Evolutionary conservation across 2,113 vertebrate genomes (phyloP).

Genomic region (Parus major): DNA sequence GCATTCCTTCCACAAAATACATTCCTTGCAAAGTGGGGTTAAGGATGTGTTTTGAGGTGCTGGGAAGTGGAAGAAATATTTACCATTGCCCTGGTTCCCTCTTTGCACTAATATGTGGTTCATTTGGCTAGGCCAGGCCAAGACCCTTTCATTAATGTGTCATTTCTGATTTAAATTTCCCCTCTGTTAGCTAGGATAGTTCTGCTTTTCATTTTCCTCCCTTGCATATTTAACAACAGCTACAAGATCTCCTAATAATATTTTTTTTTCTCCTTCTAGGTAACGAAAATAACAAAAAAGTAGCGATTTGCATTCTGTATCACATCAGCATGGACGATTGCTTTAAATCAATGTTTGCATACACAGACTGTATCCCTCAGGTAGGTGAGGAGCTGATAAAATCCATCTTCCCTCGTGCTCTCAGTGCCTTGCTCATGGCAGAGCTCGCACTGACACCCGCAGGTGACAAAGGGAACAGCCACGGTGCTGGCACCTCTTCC

Average conservation of each 20-base stretch:
- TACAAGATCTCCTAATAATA: not conserved
- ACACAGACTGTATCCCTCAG: conserved; percentile 93
- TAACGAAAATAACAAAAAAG: conserved; percentile 91
- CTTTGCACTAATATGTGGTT: not conserved
- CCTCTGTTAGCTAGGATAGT: not conserved
- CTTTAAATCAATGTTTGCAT: conserved; percentile 92
- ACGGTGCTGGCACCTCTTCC: not conserved
- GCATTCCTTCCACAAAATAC: not conserved
- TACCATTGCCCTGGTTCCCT: not conserved
- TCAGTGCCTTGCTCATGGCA: not conserved
- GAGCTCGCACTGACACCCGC: conserved; percentile 50
- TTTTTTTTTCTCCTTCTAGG: conserved; percentile 68
- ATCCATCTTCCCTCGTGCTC: not conserved
- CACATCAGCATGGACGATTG: conserved; percentile 93
- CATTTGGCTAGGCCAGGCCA: not conserved
- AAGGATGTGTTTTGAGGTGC: not conserved
- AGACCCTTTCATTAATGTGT: not conserved
- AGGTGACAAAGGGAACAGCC: not conserved
- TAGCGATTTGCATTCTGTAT: conserved; percentile 92
- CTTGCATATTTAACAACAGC: not conserved
- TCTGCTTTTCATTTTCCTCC: not conserved
- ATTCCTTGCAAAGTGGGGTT: not conserved
- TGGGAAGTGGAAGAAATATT: not conserved
- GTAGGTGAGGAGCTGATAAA: conserved; percentile 53
- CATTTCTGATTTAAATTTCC: not conserved